A percentile compares a stretch with the other conserved stretches of the same genome.
Evolutionary conservation across 2,888 invertebrate species (phyloP).

Genomic region (Capitulum mitella): DNA sequence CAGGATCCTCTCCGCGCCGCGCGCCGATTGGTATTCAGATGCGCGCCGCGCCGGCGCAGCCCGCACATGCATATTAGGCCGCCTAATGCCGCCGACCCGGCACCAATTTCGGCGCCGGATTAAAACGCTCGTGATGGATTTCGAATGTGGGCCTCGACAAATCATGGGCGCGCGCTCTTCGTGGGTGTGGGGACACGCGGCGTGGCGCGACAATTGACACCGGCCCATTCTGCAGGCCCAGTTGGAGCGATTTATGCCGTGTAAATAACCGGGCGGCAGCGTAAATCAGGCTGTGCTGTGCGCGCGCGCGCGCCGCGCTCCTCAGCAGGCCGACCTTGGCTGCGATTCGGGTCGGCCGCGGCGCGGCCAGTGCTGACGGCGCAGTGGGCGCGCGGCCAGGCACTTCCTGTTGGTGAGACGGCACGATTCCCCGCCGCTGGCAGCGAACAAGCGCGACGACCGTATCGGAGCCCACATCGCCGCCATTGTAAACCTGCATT

Average conservation of each 20-base stretch:
- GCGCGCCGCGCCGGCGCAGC: not conserved
- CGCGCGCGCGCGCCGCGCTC: too few relatives aligned
- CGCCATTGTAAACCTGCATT: not conserved
- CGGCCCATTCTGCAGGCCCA: not conserved
- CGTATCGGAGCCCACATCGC: not conserved
- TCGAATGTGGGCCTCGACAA: slow-evolving; percentile 2
- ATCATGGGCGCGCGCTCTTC: not conserved
- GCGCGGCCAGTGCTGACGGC: too few relatives aligned
- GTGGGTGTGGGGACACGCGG: not conserved
- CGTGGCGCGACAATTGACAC: not conserved
- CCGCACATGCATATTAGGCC: slow-evolving; percentile 3
- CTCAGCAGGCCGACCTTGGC: not conserved
- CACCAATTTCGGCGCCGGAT: not conserved
- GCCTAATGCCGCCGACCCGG: not conserved
- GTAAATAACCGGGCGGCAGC: not conserved
- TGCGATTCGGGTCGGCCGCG: not conserved
- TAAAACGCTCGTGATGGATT: slow-evolving; percentile 6
- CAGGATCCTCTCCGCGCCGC: not conserved
- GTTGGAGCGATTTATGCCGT: not conserved
- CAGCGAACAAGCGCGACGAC: too few relatives aligned
- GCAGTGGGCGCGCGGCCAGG: too few relatives aligned
- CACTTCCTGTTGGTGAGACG: too few relatives aligned
- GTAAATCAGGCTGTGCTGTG: not conserved
- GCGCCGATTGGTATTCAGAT: not conserved
- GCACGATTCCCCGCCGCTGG: too few relatives aligned